These are phyloP conservation scores for Moxostoma hubbsi DNA, from an alignment of 2,797 vertebrate genomes.

Conservation along the genomic window DNA sequence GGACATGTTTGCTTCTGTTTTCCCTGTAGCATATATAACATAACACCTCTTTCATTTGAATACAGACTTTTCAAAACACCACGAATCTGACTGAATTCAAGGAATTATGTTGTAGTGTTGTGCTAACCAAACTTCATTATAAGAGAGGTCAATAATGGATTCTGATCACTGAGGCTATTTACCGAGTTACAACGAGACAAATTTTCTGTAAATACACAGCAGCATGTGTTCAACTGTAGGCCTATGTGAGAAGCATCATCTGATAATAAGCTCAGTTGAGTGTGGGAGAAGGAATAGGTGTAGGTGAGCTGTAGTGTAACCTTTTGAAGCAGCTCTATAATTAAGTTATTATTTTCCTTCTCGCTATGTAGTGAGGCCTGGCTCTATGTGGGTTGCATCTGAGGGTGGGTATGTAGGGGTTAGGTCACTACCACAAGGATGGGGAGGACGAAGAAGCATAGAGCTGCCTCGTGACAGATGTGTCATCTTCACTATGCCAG, in stretches of 20 bases:
- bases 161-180: conserved; percentile 47
- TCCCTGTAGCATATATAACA: not conserved
- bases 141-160: conserved; percentile 44
- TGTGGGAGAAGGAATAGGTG: conserved; percentile 61
- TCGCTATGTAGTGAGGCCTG: conserved; percentile 46
- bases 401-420: conserved; percentile 56
- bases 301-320: conserved; percentile 59
- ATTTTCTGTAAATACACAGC: conserved; percentile 33
- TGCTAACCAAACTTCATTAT: conserved; percentile 23
- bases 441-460: conserved; percentile 52
- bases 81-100: not conserved
- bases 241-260: conserved; percentile 47
- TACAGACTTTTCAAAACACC: not conserved
- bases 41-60: conserved; percentile 4
- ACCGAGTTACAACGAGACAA: conserved; percentile 30
- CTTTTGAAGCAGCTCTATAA: conserved; percentile 61
- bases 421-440: conserved; percentile 50
- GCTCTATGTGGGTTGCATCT: conserved; percentile 53
- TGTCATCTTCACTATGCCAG: not conserved
- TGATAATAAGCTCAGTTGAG: conserved; percentile 53
- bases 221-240: conserved; percentile 37
- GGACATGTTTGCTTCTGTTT: not conserved
- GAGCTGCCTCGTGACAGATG: conserved; percentile 58
- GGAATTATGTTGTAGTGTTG: conserved; percentile 15
- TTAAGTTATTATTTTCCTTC: conserved; percentile 63